These are phyloP conservation scores for Entomyzon cyanotis DNA, from an alignment of 2,113 vertebrate genomes.

Conservation along the genomic window DNA sequence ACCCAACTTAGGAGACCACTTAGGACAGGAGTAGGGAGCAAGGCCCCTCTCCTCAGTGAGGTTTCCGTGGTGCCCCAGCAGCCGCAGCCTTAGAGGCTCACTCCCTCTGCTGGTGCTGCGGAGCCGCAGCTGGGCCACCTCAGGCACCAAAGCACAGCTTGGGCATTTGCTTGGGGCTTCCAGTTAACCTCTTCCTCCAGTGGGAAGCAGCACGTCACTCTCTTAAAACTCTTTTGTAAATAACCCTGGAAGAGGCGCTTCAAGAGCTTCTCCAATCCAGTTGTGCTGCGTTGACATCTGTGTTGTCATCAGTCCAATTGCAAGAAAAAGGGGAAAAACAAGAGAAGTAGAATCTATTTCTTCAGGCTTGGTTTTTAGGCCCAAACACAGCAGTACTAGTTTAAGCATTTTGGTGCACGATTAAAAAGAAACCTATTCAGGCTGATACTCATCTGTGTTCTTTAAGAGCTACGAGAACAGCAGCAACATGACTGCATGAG, in stretches of 20 bases:
- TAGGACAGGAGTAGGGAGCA: not conserved
- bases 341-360: not conserved
- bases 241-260: not conserved
- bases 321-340: not conserved
- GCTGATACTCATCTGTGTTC: not conserved
- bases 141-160: not conserved
- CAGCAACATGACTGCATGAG: not conserved
- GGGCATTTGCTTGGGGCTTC: not conserved
- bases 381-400: not conserved
- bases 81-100: constrained; percentile 23
- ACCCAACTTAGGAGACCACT: not conserved
- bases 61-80: not conserved
- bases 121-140: not conserved
- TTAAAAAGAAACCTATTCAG: constrained; percentile 21
- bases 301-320: not conserved
- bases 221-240: not conserved
- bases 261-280: not conserved
- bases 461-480: not conserved
- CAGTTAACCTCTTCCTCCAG: not conserved
- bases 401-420: not conserved
- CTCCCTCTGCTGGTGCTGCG: constrained; percentile 55
- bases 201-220: fast-evolving
- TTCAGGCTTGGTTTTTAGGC: constrained; percentile 32
- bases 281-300: not conserved
- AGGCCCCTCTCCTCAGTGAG: not conserved